Percentiles rank a stretch among this genome's conserved stretches.
These are phyloP conservation scores for Xiphias gladius DNA, from an alignment of 2,113 vertebrate genomes.

Conservation along the genomic window DNA sequence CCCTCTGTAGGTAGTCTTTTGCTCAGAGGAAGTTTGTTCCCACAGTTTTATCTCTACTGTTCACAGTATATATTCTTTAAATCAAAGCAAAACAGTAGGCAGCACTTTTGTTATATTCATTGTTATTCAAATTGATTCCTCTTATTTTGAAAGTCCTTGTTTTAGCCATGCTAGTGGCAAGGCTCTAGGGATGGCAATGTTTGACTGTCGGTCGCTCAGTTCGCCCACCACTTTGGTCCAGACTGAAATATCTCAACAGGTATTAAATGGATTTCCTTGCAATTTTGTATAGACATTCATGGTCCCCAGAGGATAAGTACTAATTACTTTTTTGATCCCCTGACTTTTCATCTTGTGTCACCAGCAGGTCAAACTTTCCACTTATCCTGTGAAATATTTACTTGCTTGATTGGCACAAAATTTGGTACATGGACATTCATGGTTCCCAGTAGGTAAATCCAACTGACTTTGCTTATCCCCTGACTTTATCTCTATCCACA, in stretches of 20 bases:
- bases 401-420: neutral
- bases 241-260: neutral
- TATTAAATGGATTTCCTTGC: neutral
- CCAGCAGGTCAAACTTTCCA: too few species aligned
- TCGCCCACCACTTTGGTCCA: neutral
- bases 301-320: too few species aligned
- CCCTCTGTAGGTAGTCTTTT: neutral
- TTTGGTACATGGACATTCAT: neutral
- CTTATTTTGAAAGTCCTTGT: neutral
- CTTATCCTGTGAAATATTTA: neutral
- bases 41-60: too few species aligned
- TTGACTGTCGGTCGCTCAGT: neutral
- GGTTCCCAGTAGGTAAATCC: neutral
- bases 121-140: neutral
- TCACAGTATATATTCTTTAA: neutral
- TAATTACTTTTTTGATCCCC: too few species aligned
- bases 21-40: neutral
- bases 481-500: neutral
- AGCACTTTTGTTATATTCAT: neutral
- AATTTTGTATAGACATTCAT: neutral
- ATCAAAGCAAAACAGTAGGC: neutral
- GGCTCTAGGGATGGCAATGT: neutral
- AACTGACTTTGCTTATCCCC: too few species aligned
- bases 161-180: neutral
- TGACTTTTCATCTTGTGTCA: too few species aligned